Conservation (phyloP, 2,113 vertebrate genomes). For the Morone saxatilis region DNA sequence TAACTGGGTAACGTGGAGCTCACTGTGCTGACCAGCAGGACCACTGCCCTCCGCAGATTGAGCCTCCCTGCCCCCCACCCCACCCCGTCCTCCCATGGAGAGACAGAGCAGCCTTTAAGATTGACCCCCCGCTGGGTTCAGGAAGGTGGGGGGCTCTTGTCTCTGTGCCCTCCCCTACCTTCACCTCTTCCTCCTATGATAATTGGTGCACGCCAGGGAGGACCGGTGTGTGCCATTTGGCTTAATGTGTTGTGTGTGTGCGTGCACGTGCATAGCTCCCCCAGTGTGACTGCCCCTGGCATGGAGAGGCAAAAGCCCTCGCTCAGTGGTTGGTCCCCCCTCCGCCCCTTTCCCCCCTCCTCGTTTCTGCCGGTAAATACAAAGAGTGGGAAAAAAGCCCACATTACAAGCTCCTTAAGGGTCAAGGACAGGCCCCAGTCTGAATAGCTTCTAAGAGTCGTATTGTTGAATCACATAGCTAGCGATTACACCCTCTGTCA, state of each 20-base stretch:
- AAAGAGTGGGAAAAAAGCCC: slow-evolving; percentile 84
- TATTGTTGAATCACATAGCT: slow-evolving; percentile 88
- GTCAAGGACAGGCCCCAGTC: slow-evolving; percentile 86
- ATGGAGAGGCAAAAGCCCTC: slow-evolving; percentile 79
- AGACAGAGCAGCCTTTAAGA: slow-evolving; percentile 86
- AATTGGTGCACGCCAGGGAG: slow-evolving; percentile 80
- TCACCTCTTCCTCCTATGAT: slow-evolving; percentile 78
- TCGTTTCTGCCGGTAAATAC: slow-evolving; percentile 77
- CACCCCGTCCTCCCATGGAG: slow-evolving; percentile 62
- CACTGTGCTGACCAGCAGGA: slow-evolving; percentile 84
- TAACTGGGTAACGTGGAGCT: slow-evolving; percentile 85
- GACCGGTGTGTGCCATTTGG: slow-evolving; percentile 61
- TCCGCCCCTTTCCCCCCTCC: slow-evolving; percentile 52
- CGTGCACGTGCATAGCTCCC: slow-evolving; percentile 48
- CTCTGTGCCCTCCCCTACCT: slow-evolving; percentile 70
- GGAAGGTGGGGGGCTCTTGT: slow-evolving; percentile 70
- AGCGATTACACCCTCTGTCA: slow-evolving; percentile 88
- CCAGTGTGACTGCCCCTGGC: slow-evolving; percentile 81
- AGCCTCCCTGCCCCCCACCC: slow-evolving; percentile 68
- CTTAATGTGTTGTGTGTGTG: slow-evolving; percentile 24
- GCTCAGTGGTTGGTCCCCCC: slow-evolving; percentile 71
- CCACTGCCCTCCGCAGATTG: slow-evolving; percentile 78
- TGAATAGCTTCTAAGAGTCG: slow-evolving; percentile 86
- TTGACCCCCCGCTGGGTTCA: slow-evolving; percentile 73
- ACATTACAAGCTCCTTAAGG: slow-evolving; percentile 90